Evolutionary conservation across 2,797 vertebrate species (phyloP).

Genomic region (Macroramphosus scolopax): DNA sequence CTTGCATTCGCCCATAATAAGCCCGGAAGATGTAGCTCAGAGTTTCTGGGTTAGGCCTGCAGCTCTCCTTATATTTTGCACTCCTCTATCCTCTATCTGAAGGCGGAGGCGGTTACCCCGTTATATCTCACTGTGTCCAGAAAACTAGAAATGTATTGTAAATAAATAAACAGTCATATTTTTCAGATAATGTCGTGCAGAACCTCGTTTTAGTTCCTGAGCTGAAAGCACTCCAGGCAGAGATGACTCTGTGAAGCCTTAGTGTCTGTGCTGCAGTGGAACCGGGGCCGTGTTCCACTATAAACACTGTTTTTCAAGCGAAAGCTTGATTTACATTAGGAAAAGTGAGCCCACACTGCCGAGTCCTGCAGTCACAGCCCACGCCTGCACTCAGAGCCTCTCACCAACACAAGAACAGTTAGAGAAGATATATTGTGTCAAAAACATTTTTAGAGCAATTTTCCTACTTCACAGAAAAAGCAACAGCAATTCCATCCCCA

Average conservation of each 20-base stretch:
- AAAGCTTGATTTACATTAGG: constrained; percentile 45
- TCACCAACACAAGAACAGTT: constrained; percentile 18
- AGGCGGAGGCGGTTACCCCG: too few relatives aligned
- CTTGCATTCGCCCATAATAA: constrained; percentile 1
- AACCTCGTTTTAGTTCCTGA: too few relatives aligned
- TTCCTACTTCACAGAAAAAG: constrained; percentile 68
- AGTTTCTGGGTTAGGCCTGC: background rate
- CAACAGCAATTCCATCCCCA: constrained; percentile 48
- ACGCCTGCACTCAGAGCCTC: constrained; percentile 21
- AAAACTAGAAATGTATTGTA: too few relatives aligned
- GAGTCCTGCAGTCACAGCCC: constrained; percentile 29
- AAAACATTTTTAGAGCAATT: constrained; percentile 53
- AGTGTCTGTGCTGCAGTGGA: too few relatives aligned
- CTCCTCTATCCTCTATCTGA: too few relatives aligned
- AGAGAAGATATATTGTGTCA: constrained; percentile 43
- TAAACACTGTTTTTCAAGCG: constrained; percentile 44
- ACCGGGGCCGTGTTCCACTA: constrained; percentile 38
- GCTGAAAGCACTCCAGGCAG: constrained; percentile 18
- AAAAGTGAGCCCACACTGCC: constrained; percentile 32
- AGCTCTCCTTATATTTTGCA: too few relatives aligned
- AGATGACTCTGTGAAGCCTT: constrained; percentile 22
- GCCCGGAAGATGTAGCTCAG: background rate
- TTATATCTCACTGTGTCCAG: too few relatives aligned
- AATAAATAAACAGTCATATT: too few relatives aligned
- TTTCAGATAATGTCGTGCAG: too few relatives aligned